Evolutionary conservation across 2,113 vertebrate species (phyloP).

Genomic region (Tychaedon coryphoeus): DNA sequence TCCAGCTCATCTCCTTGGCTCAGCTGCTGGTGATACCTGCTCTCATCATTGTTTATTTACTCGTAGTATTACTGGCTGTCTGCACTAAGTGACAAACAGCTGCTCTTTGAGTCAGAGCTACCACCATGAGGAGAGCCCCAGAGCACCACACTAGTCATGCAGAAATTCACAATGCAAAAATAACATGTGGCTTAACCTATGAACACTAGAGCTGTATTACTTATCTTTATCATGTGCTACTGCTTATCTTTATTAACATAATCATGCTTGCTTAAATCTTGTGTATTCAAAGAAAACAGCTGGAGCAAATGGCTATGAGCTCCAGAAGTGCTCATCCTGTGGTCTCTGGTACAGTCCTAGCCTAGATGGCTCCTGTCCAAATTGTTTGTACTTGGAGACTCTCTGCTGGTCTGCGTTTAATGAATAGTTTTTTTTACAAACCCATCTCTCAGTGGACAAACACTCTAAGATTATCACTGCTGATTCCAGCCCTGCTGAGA

Average conservation of each 20-base stretch:
- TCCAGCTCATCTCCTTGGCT: not conserved
- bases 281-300: not conserved
- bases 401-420: not conserved
- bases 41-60: not conserved
- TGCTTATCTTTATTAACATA: slow-evolving; percentile 5
- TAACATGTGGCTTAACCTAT: not conserved
- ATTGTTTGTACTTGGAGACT: not conserved
- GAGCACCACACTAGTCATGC: not conserved
- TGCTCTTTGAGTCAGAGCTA: not conserved
- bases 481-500: not conserved
- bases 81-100: not conserved
- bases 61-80: not conserved
- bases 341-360: not conserved
- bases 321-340: not conserved
- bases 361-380: not conserved
- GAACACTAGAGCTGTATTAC: not conserved
- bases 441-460: not conserved
- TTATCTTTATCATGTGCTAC: not conserved
- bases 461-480: not conserved
- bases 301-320: not conserved
- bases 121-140: not conserved
- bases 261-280: not conserved
- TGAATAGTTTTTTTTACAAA: not conserved
- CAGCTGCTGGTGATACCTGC: not conserved
- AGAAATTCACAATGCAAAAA: not conserved